phyloP scores from a whole-genome alignment of 2,797 vertebrate species.

The Okamejei kenojei region DNA sequence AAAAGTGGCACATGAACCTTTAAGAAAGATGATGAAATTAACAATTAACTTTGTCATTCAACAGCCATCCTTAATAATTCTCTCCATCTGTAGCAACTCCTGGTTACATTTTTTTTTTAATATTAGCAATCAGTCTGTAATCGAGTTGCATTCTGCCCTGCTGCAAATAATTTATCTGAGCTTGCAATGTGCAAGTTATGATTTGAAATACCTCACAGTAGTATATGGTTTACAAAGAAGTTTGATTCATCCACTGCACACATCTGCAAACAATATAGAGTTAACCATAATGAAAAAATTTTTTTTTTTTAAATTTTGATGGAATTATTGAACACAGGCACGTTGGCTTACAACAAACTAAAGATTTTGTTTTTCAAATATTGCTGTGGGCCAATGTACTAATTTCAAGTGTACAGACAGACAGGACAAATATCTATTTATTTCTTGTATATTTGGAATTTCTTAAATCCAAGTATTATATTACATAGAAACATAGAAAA shows the following conservation, averaged over 20 bases:
- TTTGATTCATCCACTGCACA: not conserved
- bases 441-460: not conserved
- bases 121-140: not conserved
- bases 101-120: not conserved
- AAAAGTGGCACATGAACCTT: not conserved
- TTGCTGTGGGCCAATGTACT: not conserved
- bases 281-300: not conserved
- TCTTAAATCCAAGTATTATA: not conserved
- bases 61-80: not conserved
- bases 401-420: not conserved
- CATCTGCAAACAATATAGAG: not conserved
- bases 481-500: too few species aligned
- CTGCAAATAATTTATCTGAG: not conserved
- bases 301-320: not conserved
- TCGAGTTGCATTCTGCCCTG: not conserved
- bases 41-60: not conserved
- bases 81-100: not conserved
- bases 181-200: not conserved
- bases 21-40: not conserved
- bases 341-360: not conserved
- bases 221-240: not conserved
- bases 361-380: not conserved
- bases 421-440: not conserved
- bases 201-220: not conserved
- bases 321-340: not conserved